Evolutionary conservation across 1,140 invertebrate genomes (phyloP).

Genomic region (Anastatus disparis): DNA sequence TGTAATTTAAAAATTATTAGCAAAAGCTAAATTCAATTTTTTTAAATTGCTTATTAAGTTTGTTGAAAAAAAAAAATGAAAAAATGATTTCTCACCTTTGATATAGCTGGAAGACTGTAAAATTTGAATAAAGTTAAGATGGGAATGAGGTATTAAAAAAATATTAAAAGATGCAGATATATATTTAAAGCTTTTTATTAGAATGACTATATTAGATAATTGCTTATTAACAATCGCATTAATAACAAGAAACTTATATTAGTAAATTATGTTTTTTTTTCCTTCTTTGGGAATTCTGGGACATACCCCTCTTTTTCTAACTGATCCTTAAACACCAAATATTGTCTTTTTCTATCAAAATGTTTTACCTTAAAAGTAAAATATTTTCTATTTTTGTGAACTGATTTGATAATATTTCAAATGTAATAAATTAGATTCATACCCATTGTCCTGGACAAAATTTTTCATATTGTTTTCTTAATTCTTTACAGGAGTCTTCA

Average conservation of each 20-base stretch:
- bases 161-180: conserved; percentile 44
- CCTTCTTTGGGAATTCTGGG: conserved; percentile 62
- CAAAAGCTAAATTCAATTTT: not conserved
- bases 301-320: conserved; percentile 88
- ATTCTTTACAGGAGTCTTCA: conserved; percentile 73
- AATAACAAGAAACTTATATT: conserved; percentile 29
- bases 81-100: not conserved
- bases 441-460: conserved; percentile 89
- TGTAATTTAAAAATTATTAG: not conserved
- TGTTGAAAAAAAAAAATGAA: no score
- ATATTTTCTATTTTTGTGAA: no score
- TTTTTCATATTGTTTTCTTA: conserved; percentile 83
- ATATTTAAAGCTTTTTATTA: conserved; percentile 47
- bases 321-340: conserved; percentile 88
- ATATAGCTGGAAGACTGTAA: no score
- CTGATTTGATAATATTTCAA: conserved; percentile 39
- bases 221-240: conserved; percentile 13
- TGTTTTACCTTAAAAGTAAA: conserved; percentile 79
- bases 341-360: conserved; percentile 90
- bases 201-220: conserved; percentile 25
- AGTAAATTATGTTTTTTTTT: conserved; percentile 28
- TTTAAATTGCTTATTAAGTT: not conserved
- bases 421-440: conserved; percentile 43
- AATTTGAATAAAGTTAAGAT: no score
- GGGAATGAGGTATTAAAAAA: conserved; percentile 8